phyloP scores from a whole-genome alignment of 2,797 vertebrate genomes.

The Macropodus opercularis region DNA sequence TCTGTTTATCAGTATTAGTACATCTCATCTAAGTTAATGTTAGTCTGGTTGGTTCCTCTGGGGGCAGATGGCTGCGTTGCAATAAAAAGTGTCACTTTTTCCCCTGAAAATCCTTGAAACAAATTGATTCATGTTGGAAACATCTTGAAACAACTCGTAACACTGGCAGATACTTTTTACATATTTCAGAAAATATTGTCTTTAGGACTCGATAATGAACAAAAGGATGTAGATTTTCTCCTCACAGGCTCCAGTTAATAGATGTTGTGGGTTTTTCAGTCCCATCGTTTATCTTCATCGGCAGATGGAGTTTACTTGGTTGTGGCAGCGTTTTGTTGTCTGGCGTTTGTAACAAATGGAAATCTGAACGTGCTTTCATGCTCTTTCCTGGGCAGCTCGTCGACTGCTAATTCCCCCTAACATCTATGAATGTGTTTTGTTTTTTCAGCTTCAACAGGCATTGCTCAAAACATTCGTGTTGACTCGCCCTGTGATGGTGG shows the following conservation, averaged over 20 bases:
- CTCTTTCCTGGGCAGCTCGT: not conserved
- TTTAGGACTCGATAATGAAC: slow-evolving; percentile 24
- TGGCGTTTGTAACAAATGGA: not conserved
- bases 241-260: not conserved
- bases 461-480: slow-evolving; percentile 7
- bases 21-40: not conserved
- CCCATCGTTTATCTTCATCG: not conserved
- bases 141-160: not conserved
- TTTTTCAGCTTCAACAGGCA: not conserved
- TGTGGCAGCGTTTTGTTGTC: not conserved
- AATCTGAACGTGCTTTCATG: not conserved
- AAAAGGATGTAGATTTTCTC: not conserved
- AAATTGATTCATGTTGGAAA: slow-evolving; percentile 2
- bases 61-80: not conserved
- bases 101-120: not conserved
- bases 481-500: slow-evolving; percentile 8
- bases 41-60: not conserved
- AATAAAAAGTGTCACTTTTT: not conserved
- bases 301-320: not conserved
- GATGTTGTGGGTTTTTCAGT: not conserved
- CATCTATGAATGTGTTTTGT: not conserved
- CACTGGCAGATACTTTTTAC: slow-evolving; percentile 4
- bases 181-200: slow-evolving; percentile 18
- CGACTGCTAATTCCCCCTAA: not conserved
- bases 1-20: not conserved